Percentiles rank a stretch among this genome's conserved stretches.
Conservation (phyloP, 2,797 vertebrate species). For the Thaleichthys pacificus region DNA sequence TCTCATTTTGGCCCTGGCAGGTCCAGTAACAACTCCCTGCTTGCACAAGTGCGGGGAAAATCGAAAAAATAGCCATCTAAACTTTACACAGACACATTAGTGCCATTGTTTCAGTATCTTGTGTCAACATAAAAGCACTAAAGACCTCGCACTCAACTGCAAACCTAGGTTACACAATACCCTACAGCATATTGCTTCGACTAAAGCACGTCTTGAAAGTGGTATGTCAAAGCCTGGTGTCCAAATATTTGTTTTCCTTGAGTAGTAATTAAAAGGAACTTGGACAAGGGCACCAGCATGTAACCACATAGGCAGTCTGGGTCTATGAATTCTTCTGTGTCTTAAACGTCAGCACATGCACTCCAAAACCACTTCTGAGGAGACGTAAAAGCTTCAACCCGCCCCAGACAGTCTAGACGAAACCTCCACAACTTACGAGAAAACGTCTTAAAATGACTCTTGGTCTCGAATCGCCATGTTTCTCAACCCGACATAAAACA, state of each 20-base stretch:
- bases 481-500: constrained; percentile 44
- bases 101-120: constrained; percentile 9
- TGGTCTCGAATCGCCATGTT: constrained; percentile 3
- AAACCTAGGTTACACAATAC: not conserved
- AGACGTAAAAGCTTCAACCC: not conserved
- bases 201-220: too few relatives aligned
- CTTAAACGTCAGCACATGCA: not conserved
- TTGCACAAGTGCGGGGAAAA: too few relatives aligned
- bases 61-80: too few relatives aligned
- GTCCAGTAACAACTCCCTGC: not conserved
- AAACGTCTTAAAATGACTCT: constrained; percentile 19
- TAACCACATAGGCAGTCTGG: constrained; percentile 24
- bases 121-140: too few relatives aligned
- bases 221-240: too few relatives aligned
- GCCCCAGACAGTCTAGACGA: constrained; percentile 31
- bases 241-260: not conserved
- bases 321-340: not conserved
- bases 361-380: not conserved
- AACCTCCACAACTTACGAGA: constrained; percentile 24
- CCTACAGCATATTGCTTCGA: too few relatives aligned
- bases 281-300: constrained; percentile 8
- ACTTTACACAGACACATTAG: not conserved
- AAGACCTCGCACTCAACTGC: not conserved
- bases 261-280: not conserved
- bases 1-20: not conserved